Evolutionary conservation across 2,797 vertebrate species (phyloP).

Genomic region (Lates japonicus): DNA sequence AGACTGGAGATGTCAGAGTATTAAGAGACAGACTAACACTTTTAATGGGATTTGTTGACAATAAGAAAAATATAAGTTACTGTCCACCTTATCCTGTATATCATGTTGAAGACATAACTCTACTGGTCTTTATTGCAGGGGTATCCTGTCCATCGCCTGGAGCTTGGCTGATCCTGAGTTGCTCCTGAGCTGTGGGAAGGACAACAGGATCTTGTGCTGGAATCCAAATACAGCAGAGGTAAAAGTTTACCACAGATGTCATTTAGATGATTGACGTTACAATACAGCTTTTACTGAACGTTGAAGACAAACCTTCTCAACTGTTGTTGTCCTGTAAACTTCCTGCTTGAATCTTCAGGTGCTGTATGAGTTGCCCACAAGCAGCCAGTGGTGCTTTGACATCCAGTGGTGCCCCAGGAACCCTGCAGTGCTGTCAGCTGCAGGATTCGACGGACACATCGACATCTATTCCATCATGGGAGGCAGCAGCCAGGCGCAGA

Average conservation of each 20-base stretch:
- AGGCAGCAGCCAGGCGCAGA: slow-evolving; percentile 88
- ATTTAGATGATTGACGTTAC: neutral
- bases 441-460: slow-evolving; percentile 94
- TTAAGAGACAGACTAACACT: too few relatives aligned
- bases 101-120: neutral
- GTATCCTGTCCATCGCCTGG: slow-evolving; percentile 95
- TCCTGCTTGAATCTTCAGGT: slow-evolving; percentile 83
- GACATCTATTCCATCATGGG: slow-evolving; percentile 98
- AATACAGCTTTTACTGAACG: too few relatives aligned
- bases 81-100: rapidly evolving
- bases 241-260: neutral
- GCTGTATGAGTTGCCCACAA: slow-evolving; percentile 94
- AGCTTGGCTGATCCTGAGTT: slow-evolving; percentile 95
- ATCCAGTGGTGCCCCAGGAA: slow-evolving; percentile 99
- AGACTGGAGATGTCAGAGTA: too few relatives aligned
- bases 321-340: neutral
- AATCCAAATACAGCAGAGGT: slow-evolving; percentile 98
- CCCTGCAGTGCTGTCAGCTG: slow-evolving; percentile 94
- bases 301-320: neutral
- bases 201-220: slow-evolving; percentile 96
- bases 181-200: slow-evolving; percentile 96
- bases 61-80: neutral
- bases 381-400: slow-evolving; percentile 98
- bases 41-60: too few relatives aligned
- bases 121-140: slow-evolving; percentile 78